Evolutionary conservation across 1,140 invertebrate species (phyloP).

Genomic region (Brachionus plicatilis): DNA sequence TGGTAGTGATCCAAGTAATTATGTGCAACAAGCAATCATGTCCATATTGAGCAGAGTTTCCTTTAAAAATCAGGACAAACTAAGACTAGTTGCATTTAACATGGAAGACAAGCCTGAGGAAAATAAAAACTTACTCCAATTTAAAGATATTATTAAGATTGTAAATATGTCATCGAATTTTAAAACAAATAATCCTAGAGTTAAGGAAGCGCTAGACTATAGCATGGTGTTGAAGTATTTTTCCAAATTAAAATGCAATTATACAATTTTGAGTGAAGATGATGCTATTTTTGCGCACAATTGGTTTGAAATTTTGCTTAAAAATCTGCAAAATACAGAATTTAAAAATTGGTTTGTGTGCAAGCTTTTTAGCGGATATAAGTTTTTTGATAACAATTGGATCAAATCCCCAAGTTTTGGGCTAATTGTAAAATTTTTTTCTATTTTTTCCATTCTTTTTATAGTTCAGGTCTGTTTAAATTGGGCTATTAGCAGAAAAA

Average conservation of each 20-base stretch:
- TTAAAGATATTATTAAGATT: neutral
- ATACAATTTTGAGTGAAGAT: slow-evolving; percentile 2
- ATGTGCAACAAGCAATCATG: slow-evolving; percentile 29
- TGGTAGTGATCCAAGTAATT: neutral
- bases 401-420: neutral
- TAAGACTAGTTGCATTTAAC: slow-evolving; percentile 4
- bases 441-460: neutral
- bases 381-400: slow-evolving; percentile 28
- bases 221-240: neutral
- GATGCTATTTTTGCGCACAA: neutral
- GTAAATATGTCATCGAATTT: neutral
- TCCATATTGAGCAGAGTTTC: neutral
- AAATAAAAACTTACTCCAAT: neutral
- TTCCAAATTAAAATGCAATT: neutral
- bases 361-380: slow-evolving; percentile 24
- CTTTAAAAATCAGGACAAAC: neutral
- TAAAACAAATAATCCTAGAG: neutral
- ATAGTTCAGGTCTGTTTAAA: neutral
- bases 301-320: neutral
- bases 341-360: neutral
- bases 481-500: neutral
- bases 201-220: slow-evolving; percentile 22
- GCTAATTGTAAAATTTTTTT: neutral
- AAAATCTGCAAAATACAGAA: neutral
- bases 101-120: neutral